Percentiles rank a stretch among this genome's conserved stretches.
Conservation (phyloP, 1,140 invertebrate genomes). For the Colletes latitarsis region DNA sequence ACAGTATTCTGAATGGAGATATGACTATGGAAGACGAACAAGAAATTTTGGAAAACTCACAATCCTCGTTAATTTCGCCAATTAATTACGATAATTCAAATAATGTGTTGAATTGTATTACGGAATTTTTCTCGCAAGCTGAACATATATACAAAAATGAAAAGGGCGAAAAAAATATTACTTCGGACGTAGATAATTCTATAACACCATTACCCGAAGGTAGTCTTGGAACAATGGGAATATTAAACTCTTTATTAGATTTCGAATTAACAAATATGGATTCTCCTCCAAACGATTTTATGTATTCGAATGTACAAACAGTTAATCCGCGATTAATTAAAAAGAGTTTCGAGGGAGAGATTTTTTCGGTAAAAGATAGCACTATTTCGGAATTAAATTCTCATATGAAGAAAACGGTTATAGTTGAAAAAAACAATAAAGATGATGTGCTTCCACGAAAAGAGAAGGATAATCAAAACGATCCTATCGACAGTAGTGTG, state of each 20-base stretch:
- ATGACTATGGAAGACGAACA: conserved; percentile 55
- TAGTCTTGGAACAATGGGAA: conserved; percentile 35
- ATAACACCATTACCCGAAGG: conserved; percentile 33
- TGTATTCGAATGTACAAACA: conserved; percentile 52
- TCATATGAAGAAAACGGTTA: background rate
- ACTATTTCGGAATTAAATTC: background rate
- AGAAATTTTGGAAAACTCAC: conserved; percentile 47
- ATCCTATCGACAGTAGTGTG: conserved; percentile 23
- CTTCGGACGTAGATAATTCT: conserved; percentile 15
- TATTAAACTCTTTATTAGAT: conserved; percentile 57
- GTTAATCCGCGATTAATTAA: conserved; percentile 58
- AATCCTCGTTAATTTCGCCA: conserved; percentile 34
- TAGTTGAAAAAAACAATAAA: background rate
- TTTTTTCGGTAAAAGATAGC: background rate
- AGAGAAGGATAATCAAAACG: conserved; percentile 29
- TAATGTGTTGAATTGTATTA: conserved; percentile 41
- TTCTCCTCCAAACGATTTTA: conserved; percentile 49
- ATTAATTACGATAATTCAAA: conserved; percentile 54
- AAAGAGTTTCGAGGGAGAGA: conserved; percentile 38
- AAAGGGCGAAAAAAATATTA: conserved; percentile 40
- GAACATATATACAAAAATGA: conserved; percentile 53
- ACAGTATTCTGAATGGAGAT: conserved; percentile 57
- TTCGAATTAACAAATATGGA: conserved; percentile 59
- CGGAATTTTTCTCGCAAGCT: conserved; percentile 45
- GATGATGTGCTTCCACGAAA: background rate